Base-by-base conservation (phyloP, 1,140 invertebrate species). In the Apis dorsata region DNA sequence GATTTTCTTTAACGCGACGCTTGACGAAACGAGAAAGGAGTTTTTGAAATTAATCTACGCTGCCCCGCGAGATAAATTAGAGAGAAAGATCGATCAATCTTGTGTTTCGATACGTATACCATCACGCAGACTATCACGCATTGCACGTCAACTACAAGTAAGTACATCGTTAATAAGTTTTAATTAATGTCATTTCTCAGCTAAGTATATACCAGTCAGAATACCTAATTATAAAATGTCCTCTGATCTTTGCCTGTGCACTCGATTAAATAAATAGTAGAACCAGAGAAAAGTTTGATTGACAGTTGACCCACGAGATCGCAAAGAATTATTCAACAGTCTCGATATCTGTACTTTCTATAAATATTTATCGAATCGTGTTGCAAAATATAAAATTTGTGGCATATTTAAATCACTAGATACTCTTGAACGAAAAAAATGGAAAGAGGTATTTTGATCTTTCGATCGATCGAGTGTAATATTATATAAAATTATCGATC, bases 121-220 rank as follows among this genome's bases (percentile, higher is more conserved):
- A 53, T 34, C 15, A 51, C 11, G 17, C 53, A 11, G 34, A 51
- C 44, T 66, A 59, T 79, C 53, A 24, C 79, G 74, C 59, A 66
- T 82, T 17, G 15, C 65, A n/a, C 60, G 70, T 72, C 85, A 69
- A 65, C 68, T 73, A 86, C 65, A 51, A 53, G 24, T n/a, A 44
- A 28, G 24, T 28, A 59, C 62, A 17, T 84, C 73, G 81, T 86
- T 87, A 87, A 86, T 86, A 68, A 59, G 80, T 84, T 87, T 87
- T 87, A 87, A 87, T 87, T 87, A 87, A 87, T 87, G 62, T 79
- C 63, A 62, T 86, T 87, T 63, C 69, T 55, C 62, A 76, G 8
- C 17, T 53, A 83, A n/a, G n/a, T 28, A 24, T 44, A 21, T 24
- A 19, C n/a, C 53, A n/a, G 7, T 53, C 57, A 7, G 44, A 44